phyloP scores from a whole-genome alignment of 2,113 vertebrate genomes.

The Vicugna pacos region DNA sequence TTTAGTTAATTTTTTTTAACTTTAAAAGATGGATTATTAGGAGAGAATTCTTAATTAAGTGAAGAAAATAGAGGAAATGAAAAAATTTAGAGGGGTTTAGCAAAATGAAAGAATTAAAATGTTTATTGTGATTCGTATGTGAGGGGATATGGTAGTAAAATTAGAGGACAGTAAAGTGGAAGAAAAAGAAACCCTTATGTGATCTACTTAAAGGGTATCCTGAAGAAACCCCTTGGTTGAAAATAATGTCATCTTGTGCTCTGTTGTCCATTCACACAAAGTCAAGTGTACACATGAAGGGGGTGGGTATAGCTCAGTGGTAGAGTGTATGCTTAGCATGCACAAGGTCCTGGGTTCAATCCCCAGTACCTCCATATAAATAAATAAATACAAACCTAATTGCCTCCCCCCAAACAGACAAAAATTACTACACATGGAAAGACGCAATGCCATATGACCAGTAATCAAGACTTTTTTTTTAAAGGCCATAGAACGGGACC shows the following conservation, averaged over 20 bases:
- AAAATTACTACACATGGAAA: neutral
- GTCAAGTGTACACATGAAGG: neutral
- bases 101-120: neutral
- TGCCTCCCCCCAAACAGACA: no score
- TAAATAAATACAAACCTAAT: no score
- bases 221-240: neutral
- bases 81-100: neutral
- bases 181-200: neutral
- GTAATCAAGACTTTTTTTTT: neutral
- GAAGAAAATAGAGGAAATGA: neutral
- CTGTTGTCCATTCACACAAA: neutral
- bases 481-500: neutral
- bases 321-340: no score
- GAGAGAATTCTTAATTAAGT: neutral
- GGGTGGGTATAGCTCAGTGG: no score
- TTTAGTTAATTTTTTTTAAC: constrained; percentile 31
- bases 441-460: neutral
- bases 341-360: no score
- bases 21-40: neutral
- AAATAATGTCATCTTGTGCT: neutral
- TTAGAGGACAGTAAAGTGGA: neutral
- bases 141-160: neutral
- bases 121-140: neutral
- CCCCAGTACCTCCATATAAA: no score
- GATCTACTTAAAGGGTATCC: neutral